A percentile compares a stretch with the other conserved stretches of the same genome.
Evolutionary conservation across 2,113 vertebrate genomes (phyloP).

Genomic region (Marmota flaviventris): DNA sequence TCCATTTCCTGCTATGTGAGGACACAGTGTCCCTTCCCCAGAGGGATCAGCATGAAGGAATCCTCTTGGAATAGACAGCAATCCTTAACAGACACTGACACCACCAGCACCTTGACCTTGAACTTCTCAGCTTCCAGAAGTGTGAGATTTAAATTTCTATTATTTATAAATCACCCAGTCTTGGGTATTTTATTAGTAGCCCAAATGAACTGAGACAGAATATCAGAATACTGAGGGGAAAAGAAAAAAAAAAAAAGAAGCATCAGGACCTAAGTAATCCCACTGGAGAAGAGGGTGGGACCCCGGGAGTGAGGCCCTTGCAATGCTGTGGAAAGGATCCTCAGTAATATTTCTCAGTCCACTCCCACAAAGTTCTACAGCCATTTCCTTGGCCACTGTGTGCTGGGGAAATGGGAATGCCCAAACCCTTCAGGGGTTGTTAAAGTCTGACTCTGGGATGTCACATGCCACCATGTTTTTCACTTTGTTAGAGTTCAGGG

Average conservation of each 20-base stretch:
- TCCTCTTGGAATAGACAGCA: neutral
- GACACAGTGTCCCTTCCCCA: neutral
- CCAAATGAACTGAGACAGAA: neutral
- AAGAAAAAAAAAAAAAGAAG: too few relatives aligned
- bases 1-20: neutral
- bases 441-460: too few relatives aligned
- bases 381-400: accelerated
- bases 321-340: neutral
- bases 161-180: too few relatives aligned
- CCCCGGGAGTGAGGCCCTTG: neutral
- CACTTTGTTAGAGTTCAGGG: too few relatives aligned
- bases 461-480: too few relatives aligned
- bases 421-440: neutral
- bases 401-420: neutral
- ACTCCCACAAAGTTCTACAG: neutral
- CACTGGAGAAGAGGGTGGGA: neutral
- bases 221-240: neutral
- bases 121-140: too few relatives aligned
- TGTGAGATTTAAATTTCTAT: neutral
- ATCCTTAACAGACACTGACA: too few relatives aligned
- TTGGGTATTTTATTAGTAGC: neutral
- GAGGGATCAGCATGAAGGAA: accelerated
- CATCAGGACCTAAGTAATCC: neutral
- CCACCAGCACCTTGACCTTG: too few relatives aligned
- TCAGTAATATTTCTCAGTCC: neutral